These are phyloP conservation scores for Helleia helle DNA, from an alignment of 2,888 invertebrate genomes.

Conservation along the genomic window DNA sequence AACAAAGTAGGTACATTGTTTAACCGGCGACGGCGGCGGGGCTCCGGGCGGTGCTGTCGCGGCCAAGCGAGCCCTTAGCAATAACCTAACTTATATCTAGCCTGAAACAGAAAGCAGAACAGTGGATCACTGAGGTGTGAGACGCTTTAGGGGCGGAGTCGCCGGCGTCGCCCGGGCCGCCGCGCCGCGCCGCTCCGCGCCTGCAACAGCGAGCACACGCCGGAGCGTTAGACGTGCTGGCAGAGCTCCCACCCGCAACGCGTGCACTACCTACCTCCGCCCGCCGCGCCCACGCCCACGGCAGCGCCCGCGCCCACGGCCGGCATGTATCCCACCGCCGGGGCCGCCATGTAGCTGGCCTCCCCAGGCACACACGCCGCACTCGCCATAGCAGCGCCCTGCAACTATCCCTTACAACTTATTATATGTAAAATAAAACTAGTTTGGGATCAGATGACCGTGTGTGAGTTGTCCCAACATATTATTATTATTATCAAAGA, in stretches of 20 bases:
- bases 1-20: slow-evolving; percentile 53
- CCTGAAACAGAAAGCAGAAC: slow-evolving; percentile 71
- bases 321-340: slow-evolving; percentile 34
- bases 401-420: neutral
- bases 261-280: slow-evolving; percentile 12
- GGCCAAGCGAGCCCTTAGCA: slow-evolving; percentile 19
- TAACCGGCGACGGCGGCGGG: slow-evolving; percentile 24
- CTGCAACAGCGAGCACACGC: slow-evolving; percentile 56
- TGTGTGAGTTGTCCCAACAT: no score
- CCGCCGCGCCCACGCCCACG: slow-evolving; percentile 26
- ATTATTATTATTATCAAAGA: no score
- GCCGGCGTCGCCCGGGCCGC: slow-evolving; percentile 17
- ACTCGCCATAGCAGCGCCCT: neutral
- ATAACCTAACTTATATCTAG: slow-evolving; percentile 69
- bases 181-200: slow-evolving; percentile 57
- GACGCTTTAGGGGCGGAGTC: neutral
- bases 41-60: slow-evolving; percentile 27
- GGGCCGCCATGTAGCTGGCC: slow-evolving; percentile 26
- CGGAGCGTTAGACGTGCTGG: slow-evolving; percentile 31
- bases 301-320: slow-evolving; percentile 25
- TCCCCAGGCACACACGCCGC: slow-evolving; percentile 9
- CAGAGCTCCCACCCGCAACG: slow-evolving; percentile 29
- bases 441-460: no score
- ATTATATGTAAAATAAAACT: no score
- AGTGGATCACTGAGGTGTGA: slow-evolving; percentile 50